Conservation (phyloP, 2,888 invertebrate species). For the Cenopis cana region DNA sequence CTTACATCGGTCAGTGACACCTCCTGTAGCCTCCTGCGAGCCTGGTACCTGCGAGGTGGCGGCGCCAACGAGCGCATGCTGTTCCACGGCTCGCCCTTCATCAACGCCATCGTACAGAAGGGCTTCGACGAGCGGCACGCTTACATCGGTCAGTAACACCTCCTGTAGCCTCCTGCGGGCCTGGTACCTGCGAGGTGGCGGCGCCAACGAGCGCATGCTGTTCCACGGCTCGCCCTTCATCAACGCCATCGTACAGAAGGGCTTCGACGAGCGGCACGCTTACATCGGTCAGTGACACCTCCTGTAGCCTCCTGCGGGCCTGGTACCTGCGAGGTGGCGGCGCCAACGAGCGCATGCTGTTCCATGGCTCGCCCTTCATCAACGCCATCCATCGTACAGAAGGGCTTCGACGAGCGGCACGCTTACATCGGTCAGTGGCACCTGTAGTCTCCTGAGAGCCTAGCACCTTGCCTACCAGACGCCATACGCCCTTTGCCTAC, state of each 20-base stretch:
- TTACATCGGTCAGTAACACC: slow-evolving; percentile 90
- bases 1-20: not conserved
- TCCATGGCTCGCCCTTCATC: slow-evolving; percentile 99
- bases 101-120: slow-evolving; percentile 98
- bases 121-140: slow-evolving; percentile 99
- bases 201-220: slow-evolving; percentile 97
- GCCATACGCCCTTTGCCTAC: too few relatives aligned
- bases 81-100: slow-evolving; percentile 99
- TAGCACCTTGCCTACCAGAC: too few relatives aligned
- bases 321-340: slow-evolving; percentile 84
- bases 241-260: slow-evolving; percentile 98
- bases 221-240: slow-evolving; percentile 99
- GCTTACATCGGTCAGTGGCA: slow-evolving; percentile 92
- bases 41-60: slow-evolving; percentile 67
- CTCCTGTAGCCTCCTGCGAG: too few relatives aligned
- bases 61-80: slow-evolving; percentile 97
- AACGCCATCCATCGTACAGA: slow-evolving; percentile 96
- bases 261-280: slow-evolving; percentile 98
- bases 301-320: not conserved
- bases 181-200: slow-evolving; percentile 77
- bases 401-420: slow-evolving; percentile 98
- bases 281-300: slow-evolving; percentile 90
- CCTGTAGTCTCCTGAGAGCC: not conserved
- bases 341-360: slow-evolving; percentile 97
- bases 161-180: not conserved